phyloP scores from a whole-genome alignment of 1,140 invertebrate genomes.

The Ips typographus region DNA sequence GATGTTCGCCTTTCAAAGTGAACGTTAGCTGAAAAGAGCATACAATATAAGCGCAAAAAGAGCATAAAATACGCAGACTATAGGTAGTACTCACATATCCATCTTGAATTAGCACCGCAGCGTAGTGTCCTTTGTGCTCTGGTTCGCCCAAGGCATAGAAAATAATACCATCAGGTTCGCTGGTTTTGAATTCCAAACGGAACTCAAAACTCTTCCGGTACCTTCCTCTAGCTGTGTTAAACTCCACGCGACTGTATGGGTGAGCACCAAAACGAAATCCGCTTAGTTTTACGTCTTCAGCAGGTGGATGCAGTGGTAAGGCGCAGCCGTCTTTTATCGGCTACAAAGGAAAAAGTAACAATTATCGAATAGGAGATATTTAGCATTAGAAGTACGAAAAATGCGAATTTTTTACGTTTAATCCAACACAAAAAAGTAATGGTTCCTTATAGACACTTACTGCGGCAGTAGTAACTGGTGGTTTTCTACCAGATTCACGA shows the following conservation, averaged over 20 bases:
- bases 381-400: background rate
- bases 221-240: conserved; percentile 60
- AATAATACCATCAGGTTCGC: conserved; percentile 71
- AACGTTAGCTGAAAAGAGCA: conserved; percentile 60
- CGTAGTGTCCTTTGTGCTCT: conserved; percentile 66
- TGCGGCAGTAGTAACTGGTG: too few species aligned
- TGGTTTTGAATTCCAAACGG: conserved; percentile 80
- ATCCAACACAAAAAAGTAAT: too few species aligned
- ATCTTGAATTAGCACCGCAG: conserved; percentile 78
- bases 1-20: conserved; percentile 66
- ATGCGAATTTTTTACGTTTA: background rate
- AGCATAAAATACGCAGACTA: background rate
- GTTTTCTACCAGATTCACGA: too few species aligned
- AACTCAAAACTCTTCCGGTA: conserved; percentile 72
- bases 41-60: background rate
- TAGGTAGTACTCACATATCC: conserved; percentile 66
- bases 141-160: conserved; percentile 75
- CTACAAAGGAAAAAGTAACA: background rate
- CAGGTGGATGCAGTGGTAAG: conserved; percentile 34
- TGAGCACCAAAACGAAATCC: conserved; percentile 39
- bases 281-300: conserved; percentile 32
- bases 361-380: background rate
- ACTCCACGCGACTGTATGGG: conserved; percentile 73
- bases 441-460: too few species aligned
- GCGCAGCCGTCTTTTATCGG: conserved; percentile 37